These are phyloP conservation scores for Phthorimaea operculella DNA, from an alignment of 1,140 invertebrate genomes.

Conservation along the genomic window DNA sequence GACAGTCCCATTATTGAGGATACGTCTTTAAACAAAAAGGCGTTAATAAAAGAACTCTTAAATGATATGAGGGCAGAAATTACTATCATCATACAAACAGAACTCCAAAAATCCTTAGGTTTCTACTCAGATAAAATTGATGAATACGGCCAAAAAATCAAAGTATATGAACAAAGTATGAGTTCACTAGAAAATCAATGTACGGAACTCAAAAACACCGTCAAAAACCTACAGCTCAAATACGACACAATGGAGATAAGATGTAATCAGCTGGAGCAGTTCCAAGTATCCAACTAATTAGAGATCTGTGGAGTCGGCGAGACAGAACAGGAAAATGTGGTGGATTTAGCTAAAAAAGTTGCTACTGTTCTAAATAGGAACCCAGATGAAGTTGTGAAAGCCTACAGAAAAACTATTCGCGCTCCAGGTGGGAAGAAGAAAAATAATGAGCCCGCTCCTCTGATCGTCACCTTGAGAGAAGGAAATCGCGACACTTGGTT, in stretches of 20 bases:
- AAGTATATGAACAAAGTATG: slow-evolving; percentile 11
- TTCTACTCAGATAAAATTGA: slow-evolving; percentile 20
- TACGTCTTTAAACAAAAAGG: too few relatives aligned
- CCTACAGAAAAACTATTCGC: not conserved
- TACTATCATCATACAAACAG: slow-evolving; percentile 9
- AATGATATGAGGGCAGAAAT: slow-evolving; percentile 16
- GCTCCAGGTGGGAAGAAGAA: not conserved
- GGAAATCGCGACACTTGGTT: not conserved
- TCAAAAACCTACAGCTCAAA: slow-evolving; percentile 6
- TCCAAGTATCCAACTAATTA: slow-evolving; percentile 1
- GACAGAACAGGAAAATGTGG: not conserved
- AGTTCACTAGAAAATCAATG: slow-evolving; percentile 5
- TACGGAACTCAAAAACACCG: slow-evolving; percentile 1
- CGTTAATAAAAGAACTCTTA: too few relatives aligned
- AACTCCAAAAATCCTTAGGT: slow-evolving; percentile 13
- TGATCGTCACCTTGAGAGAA: not conserved
- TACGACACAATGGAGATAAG: slow-evolving; percentile 3
- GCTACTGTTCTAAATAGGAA: not conserved
- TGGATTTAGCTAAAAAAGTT: slow-evolving; percentile 3
- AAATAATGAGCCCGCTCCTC: not conserved
- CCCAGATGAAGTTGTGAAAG: slow-evolving; percentile 6
- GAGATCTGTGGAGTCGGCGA: slow-evolving; percentile 8
- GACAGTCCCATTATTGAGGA: too few relatives aligned
- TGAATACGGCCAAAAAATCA: slow-evolving; percentile 13
- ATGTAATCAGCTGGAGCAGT: slow-evolving; percentile 5